phyloP scores from a whole-genome alignment of 2,797 vertebrate species.

The Mus caroli region DNA sequence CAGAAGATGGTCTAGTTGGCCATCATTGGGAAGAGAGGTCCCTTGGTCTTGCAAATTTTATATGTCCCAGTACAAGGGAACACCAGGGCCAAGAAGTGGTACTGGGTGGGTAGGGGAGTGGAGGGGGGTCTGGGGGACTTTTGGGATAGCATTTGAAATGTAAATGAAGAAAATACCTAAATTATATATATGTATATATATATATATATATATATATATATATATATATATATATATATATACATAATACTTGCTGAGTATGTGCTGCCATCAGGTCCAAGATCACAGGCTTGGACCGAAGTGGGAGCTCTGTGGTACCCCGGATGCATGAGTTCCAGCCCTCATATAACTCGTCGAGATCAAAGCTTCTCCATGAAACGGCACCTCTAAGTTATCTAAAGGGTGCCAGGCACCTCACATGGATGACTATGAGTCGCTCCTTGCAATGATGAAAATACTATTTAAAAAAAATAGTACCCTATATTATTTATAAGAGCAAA shows the following conservation, averaged over 20 bases:
- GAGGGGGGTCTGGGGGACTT: no score
- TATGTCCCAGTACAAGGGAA: no score
- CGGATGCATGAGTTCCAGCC: neutral
- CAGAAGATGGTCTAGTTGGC: no score
- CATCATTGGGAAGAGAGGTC: no score
- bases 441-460: constrained; percentile 27
- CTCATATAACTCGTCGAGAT: neutral
- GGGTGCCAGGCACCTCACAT: neutral
- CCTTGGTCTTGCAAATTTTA: no score
- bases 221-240: no score
- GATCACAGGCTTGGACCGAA: neutral
- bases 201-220: neutral
- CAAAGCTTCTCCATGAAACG: neutral
- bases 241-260: constrained; percentile 29
- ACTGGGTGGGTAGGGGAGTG: no score
- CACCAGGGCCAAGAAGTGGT: no score
- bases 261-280: neutral
- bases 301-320: neutral
- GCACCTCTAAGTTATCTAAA: neutral
- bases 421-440: neutral
- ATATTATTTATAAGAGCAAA: constrained; percentile 43
- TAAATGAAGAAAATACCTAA: no score
- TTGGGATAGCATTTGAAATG: no score
- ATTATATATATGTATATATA: neutral
- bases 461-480: constrained; percentile 3